Conservation (phyloP, 2,113 vertebrate species). For the Phalacrocorax aristotelis region DNA sequence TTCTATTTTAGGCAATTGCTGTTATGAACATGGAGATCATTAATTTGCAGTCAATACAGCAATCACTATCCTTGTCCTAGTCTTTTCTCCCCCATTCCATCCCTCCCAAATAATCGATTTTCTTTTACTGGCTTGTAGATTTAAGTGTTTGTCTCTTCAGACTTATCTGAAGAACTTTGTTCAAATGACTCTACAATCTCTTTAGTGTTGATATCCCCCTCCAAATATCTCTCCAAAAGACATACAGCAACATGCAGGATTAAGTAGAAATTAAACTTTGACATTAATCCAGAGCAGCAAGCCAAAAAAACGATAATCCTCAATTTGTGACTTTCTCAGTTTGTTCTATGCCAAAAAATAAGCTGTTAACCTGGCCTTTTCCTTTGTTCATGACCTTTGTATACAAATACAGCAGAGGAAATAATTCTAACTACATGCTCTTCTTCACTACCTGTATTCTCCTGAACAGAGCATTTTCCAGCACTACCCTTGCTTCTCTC, state of each 20-base stretch:
- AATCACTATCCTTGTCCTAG: not conserved
- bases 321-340: not conserved
- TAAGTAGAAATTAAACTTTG: not conserved
- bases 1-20: accelerated
- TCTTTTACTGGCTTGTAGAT: not conserved
- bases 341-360: not conserved
- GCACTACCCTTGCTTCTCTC: not conserved
- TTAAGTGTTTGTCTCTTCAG: not conserved
- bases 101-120: not conserved
- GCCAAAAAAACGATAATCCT: not conserved
- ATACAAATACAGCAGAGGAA: not conserved
- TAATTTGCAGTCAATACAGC: not conserved
- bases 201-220: not conserved
- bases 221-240: not conserved
- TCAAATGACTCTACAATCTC: not conserved
- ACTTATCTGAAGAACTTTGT: not conserved
- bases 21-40: not conserved
- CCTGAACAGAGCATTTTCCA: not conserved
- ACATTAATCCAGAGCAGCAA: not conserved
- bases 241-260: not conserved
- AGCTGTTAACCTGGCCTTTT: not conserved
- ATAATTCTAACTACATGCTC: not conserved
- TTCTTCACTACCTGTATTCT: not conserved
- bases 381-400: not conserved
- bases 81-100: not conserved